These are phyloP conservation scores for Kryphioiulus occultus DNA, from an alignment of 2,888 invertebrate species.

Conservation along the genomic window DNA sequence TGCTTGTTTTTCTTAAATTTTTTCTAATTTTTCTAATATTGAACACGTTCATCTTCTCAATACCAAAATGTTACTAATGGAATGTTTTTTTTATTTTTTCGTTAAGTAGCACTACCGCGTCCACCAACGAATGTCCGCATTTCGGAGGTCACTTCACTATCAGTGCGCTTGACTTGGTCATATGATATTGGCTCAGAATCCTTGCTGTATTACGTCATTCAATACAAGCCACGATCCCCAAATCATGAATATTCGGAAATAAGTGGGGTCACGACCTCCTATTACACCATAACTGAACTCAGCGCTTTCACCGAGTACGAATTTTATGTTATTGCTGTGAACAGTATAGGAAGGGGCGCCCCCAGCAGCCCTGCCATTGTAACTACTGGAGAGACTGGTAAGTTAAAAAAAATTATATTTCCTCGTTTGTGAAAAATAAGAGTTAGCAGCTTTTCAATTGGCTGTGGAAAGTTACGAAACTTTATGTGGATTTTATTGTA, in stretches of 20 bases:
- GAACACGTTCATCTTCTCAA: background rate
- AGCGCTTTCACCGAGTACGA: slow-evolving; percentile 96
- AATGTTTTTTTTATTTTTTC: slow-evolving; percentile 50
- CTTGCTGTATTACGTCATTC: slow-evolving; percentile 94
- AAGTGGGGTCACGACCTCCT: slow-evolving; percentile 90
- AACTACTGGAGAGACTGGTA: slow-evolving; percentile 96
- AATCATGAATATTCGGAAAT: slow-evolving; percentile 85
- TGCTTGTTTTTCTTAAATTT: background rate
- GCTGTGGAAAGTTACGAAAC: background rate
- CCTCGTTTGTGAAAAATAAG: background rate
- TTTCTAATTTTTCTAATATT: background rate
- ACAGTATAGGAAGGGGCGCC: slow-evolving; percentile 90
- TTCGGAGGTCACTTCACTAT: slow-evolving; percentile 92
- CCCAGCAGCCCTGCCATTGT: slow-evolving; percentile 87
- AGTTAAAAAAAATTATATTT: slow-evolving; percentile 50
- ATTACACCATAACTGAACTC: slow-evolving; percentile 79
- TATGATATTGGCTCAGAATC: slow-evolving; percentile 76
- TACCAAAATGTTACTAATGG: slow-evolving; percentile 25
- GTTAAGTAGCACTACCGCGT: slow-evolving; percentile 80
- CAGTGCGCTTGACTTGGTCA: slow-evolving; percentile 91
- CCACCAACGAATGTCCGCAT: slow-evolving; percentile 88
- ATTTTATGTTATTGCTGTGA: slow-evolving; percentile 94
- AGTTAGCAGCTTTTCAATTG: background rate
- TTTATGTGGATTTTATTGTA: too few relatives aligned
- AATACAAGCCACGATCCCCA: slow-evolving; percentile 94